Evolutionary conservation across 2,113 vertebrate species (phyloP), one percentile per base, ranked within the genome.

Genomic region (Dipodomys merriami): DNA sequence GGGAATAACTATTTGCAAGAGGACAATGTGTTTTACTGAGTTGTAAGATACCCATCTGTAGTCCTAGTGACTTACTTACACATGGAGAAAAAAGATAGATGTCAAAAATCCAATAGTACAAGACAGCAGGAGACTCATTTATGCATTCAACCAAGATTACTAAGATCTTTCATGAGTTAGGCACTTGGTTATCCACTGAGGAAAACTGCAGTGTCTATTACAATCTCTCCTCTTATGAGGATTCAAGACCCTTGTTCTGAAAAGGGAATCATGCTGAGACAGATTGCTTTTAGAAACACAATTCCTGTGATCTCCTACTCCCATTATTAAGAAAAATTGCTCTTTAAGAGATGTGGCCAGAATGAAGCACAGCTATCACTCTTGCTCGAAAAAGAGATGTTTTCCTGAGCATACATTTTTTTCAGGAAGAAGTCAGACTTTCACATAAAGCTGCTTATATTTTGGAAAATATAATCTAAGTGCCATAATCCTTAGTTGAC

Each of bases 1-100:
- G 22, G 29, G 30, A 86, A 87, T 85, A 64, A 94, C 1, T 44
- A 39, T 84, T 84, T 84, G 44, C 57, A 94, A 86, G 91, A 39
- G 22, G 76, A 91, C 33, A 72, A 15, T 83, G 90, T 94, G 39
- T 76, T 95, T 93, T 76, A 69, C 60, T 78, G 29, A 78, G 46
- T 91, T 86, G 93, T 91, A 91, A 90, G 33, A 95, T 88, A 91
- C 6, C 79, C 53, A 92, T 84, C 25, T 97, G 80, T 68, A 88
- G n/a, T 69, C n/a, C 64, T 33, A 86, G n/a, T 57, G 39, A 60
- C 20, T 93, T 91, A 83, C 10, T 88, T 93, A 29, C n/a, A 87
- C 39, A 68, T 30, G 20, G 64, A 16, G 87, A 73, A 87, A 95
- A 93, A 94, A 79, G 30, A 53, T 53, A 18, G 20, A 77, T 46